A percentile compares a stretch with the other conserved stretches of the same genome.
These are phyloP conservation scores for Hyposmocoma kahamanoa DNA, from an alignment of 1,140 invertebrate genomes.

Conservation along the genomic window DNA sequence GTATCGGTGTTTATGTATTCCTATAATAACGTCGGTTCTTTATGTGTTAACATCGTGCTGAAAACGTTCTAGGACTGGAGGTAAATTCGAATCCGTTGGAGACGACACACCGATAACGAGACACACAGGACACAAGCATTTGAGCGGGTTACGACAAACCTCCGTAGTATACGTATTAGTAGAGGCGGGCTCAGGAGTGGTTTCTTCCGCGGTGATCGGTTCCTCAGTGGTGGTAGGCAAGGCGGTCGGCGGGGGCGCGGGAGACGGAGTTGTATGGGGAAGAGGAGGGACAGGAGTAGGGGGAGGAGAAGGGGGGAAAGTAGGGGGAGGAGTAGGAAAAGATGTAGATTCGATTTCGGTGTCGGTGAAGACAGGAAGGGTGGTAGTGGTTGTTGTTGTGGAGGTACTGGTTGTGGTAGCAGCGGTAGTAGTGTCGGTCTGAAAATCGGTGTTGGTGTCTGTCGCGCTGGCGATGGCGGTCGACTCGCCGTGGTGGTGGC, in stretches of 20 bases:
- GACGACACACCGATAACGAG: too few species aligned
- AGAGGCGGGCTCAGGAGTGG: slow-evolving; percentile 49
- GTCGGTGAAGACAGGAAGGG: slow-evolving; percentile 7
- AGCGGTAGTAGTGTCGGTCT: slow-evolving; percentile 44
- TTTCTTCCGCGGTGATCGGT: slow-evolving; percentile 38
- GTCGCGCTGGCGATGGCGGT: slow-evolving; percentile 26
- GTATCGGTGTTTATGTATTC: too few species aligned
- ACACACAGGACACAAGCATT: slow-evolving; percentile 32
- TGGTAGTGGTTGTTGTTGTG: slow-evolving; percentile 13
- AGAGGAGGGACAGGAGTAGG: slow-evolving; percentile 8
- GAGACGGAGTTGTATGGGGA: slow-evolving; percentile 8
- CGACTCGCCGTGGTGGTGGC: slow-evolving; percentile 38
- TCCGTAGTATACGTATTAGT: slow-evolving; percentile 66
- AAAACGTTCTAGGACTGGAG: too few species aligned
- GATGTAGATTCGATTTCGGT: slow-evolving; percentile 6
- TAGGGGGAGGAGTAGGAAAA: slow-evolving; percentile 5
- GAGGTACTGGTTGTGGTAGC: slow-evolving; percentile 23
- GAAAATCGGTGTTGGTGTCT: slow-evolving; percentile 59
- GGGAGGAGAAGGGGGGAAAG: slow-evolving; percentile 8
- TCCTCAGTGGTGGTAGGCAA: slow-evolving; percentile 37
- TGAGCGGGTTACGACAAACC: slow-evolving; percentile 66
- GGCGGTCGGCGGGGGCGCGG: slow-evolving; percentile 15
- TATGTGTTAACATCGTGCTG: too few species aligned
- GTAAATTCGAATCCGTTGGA: too few species aligned
- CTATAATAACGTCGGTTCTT: too few species aligned